Evolutionary conservation across 2,113 vertebrate genomes (phyloP).

Genomic region (Paracanthobrama guichenoti): DNA sequence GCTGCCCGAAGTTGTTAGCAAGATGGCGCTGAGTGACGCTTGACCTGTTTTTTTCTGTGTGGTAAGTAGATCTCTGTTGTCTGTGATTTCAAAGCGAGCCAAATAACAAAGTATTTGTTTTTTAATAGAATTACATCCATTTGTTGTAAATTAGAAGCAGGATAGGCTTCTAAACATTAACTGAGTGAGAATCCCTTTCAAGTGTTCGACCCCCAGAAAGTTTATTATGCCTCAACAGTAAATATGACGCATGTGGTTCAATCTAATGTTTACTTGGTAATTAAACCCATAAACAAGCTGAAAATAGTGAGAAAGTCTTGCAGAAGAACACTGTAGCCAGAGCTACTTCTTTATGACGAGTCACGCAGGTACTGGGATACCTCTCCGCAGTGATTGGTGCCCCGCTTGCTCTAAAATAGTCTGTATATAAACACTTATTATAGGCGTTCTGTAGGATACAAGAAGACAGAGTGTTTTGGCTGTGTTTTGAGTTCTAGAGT

Average conservation of each 20-base stretch:
- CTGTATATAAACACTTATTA: too few relatives aligned
- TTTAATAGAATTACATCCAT: not conserved
- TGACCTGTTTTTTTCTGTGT: not conserved
- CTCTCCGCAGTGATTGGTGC: too few relatives aligned
- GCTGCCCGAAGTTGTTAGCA: too few relatives aligned
- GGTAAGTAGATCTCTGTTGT: not conserved
- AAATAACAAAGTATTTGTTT: not conserved
- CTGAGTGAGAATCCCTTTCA: slow-evolving; percentile 48
- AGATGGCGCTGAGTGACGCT: not conserved
- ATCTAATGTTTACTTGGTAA: slow-evolving; percentile 55
- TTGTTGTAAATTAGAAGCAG: slow-evolving; percentile 11
- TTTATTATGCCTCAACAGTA: slow-evolving; percentile 42
- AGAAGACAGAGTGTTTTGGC: too few relatives aligned
- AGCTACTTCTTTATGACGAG: too few relatives aligned
- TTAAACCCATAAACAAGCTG: slow-evolving; percentile 49
- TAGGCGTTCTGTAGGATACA: too few relatives aligned
- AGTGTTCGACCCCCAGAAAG: slow-evolving; percentile 25
- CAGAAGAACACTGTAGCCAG: too few relatives aligned
- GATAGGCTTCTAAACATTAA: slow-evolving; percentile 39
- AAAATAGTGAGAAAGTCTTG: not conserved
- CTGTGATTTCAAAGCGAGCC: not conserved
- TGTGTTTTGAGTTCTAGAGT: not conserved
- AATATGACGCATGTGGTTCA: slow-evolving; percentile 49
- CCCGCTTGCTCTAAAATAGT: too few relatives aligned
- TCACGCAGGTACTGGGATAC: too few relatives aligned